Evolutionary conservation across 2,113 vertebrate genomes (phyloP), one percentile per base, ranked within the genome.

Genomic region (Burhinus bistriatus): DNA sequence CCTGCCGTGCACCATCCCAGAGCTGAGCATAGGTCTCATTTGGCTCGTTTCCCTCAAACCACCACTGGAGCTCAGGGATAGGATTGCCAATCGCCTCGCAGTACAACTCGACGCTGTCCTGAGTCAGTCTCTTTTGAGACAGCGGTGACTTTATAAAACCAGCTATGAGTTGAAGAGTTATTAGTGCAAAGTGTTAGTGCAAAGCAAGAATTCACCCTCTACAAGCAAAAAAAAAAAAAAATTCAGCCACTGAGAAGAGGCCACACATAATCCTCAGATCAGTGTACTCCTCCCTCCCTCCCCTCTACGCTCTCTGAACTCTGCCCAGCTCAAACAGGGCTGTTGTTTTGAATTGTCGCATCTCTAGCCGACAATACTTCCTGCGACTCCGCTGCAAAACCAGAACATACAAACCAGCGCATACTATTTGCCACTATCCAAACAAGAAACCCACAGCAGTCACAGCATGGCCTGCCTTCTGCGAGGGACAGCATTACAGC

Each of bases 61-160:
- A 99, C 99, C 99, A 99, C 97, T 99, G 99, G 93, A 99, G 98
- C 98, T 99, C 98, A 0, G 99, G 99, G 89, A 99, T 97, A 27
- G 99, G 99, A 65, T 79, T 98, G 78, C 99, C 99, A 96, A 99
- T 97, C 19, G 99, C 99, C 97, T 99, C 99, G 58, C 99, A 99
- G 95, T 99, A 98, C 95, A 99, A 97, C 85, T 98, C 98, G n/a
- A 98, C 98, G 38, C 96, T 97, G 97, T 98, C 98, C 92, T 97
- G 97, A 32, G 97, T 84, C 93, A 99, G 89, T 84, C 98, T 98
- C 96, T 98, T 98, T 97, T 98, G 98, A 87, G 99, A 99, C 91
- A 99, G 97, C 2, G 99, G 99, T 12, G 98, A 99, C 96, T 98
- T 99, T 95, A 99, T 98, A 90, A 99, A 99, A 55, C 99, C 98